These are phyloP conservation scores for Megatriorchis doriae DNA, from an alignment of 2,113 vertebrate species.

Conservation along the genomic window DNA sequence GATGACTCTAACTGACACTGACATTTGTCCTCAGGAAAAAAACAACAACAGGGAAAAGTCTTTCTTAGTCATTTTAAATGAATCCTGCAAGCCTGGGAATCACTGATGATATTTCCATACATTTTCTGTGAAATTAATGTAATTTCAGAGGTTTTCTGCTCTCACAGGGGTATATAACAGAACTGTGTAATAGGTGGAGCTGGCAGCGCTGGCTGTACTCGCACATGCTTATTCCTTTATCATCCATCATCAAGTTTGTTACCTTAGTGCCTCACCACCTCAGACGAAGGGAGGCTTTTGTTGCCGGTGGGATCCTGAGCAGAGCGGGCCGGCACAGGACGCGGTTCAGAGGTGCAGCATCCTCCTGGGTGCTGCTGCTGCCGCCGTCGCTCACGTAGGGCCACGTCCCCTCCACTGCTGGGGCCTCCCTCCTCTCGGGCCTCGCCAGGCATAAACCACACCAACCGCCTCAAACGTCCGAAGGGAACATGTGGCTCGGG, in stretches of 20 bases:
- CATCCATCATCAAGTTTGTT: background rate
- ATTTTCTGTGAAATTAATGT: background rate
- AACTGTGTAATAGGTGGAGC: background rate
- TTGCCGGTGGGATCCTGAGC: rapidly evolving
- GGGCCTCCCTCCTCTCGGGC: no score
- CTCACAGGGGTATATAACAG: background rate
- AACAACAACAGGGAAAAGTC: background rate
- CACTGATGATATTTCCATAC: background rate
- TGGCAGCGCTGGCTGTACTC: background rate
- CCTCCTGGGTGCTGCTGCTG: background rate
- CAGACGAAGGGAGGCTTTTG: background rate
- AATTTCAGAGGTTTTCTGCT: background rate
- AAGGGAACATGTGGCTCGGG: no score
- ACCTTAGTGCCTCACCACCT: background rate
- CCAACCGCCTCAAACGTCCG: background rate
- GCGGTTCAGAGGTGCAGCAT: background rate
- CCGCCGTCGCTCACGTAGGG: rapidly evolving
- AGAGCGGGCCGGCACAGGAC: rapidly evolving
- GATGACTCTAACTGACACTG: background rate
- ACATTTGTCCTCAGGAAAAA: background rate
- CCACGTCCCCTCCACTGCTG: background rate
- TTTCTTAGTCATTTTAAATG: background rate
- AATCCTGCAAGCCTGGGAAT: background rate
- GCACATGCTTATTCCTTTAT: background rate
- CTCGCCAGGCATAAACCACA: no score